Conservation (phyloP, 2,797 vertebrate genomes). For the Sebastes trivittatus region DNA sequence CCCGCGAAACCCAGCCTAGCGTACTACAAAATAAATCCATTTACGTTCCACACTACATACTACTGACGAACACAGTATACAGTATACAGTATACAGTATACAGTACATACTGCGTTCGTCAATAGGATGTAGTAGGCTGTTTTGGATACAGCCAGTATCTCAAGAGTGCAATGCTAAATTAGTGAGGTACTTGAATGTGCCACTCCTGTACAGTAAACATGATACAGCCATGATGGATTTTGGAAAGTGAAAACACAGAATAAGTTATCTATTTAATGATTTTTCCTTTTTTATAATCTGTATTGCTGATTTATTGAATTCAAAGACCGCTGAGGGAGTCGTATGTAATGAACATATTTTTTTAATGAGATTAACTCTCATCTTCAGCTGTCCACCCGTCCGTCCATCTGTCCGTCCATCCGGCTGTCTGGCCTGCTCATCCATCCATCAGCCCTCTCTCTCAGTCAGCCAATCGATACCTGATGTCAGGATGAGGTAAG, state of each 20-base stretch:
- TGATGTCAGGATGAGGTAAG: slow-evolving; percentile 78
- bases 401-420: slow-evolving; percentile 28
- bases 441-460: slow-evolving; percentile 44
- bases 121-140: no score
- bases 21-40: no score
- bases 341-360: slow-evolving; percentile 35
- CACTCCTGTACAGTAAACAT: background rate
- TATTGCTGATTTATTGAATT: background rate
- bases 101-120: no score
- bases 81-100: no score
- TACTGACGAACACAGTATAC: no score
- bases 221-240: background rate
- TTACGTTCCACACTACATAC: no score
- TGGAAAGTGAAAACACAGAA: background rate
- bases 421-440: slow-evolving; percentile 23
- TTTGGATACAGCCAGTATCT: no score
- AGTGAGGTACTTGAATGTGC: background rate
- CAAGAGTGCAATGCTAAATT: background rate
- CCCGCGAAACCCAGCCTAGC: rapidly evolving
- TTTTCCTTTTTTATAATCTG: background rate
- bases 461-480: slow-evolving; percentile 68
- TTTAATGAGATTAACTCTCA: slow-evolving; percentile 47
- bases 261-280: background rate
- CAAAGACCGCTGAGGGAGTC: slow-evolving; percentile 8
- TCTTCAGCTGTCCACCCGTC: slow-evolving; percentile 33